Conservation (phyloP, 2,888 invertebrate species). For the Lagria hirta region DNA sequence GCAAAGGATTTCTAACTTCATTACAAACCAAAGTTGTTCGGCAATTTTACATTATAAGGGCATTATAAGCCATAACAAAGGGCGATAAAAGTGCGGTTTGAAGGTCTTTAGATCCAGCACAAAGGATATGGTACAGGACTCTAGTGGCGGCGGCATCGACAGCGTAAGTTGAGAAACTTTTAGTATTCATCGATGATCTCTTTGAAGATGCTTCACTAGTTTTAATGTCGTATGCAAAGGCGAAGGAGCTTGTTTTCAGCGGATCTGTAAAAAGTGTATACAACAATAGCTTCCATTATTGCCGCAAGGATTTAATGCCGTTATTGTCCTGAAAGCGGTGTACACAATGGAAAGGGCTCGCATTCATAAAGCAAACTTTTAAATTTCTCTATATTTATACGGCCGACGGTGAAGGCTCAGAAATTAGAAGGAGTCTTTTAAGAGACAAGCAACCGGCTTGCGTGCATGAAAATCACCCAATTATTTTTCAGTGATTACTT, state of each 20-base stretch:
- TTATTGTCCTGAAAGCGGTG: slow-evolving; percentile 14
- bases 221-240: slow-evolving; percentile 11
- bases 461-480: background rate
- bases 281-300: slow-evolving; percentile 13
- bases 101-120: slow-evolving; percentile 22
- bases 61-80: slow-evolving; percentile 46
- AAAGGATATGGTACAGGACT: slow-evolving; percentile 24
- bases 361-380: slow-evolving; percentile 15
- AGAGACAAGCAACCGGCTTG: background rate
- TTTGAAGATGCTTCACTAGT: slow-evolving; percentile 29
- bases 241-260: slow-evolving; percentile 16
- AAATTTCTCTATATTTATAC: slow-evolving; percentile 19
- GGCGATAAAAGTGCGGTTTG: slow-evolving; percentile 44
- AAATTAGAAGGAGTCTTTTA: slow-evolving; percentile 2
- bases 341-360: slow-evolving; percentile 11
- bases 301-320: slow-evolving; percentile 14
- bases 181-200: slow-evolving; percentile 37
- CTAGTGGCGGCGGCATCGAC: slow-evolving; percentile 26
- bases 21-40: slow-evolving; percentile 40
- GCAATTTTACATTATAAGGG: slow-evolving; percentile 44
- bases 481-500: slow-evolving; percentile 7
- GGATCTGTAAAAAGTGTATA: slow-evolving; percentile 2
- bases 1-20: slow-evolving; percentile 38
- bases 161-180: slow-evolving; percentile 34
- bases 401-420: slow-evolving; percentile 2